Evolutionary conservation across 2,797 vertebrate genomes (phyloP).

Genomic region (Botia almorhae): DNA sequence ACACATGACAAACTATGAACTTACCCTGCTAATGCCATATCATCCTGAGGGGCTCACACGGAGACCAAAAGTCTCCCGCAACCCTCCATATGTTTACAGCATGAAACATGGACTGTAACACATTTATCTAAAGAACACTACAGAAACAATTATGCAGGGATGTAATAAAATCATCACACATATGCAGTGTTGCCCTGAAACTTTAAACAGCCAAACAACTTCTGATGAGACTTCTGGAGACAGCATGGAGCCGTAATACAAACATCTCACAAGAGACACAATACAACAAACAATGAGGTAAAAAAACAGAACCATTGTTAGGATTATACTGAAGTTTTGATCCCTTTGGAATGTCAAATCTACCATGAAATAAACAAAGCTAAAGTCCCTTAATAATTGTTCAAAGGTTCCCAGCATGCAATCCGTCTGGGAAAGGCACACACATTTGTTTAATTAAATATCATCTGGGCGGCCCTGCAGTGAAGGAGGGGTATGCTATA

Average conservation of each 20-base stretch:
- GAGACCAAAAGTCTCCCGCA: slow-evolving; percentile 2
- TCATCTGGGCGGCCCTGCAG: slow-evolving; percentile 35
- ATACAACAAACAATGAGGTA: slow-evolving; percentile 1
- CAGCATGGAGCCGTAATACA: slow-evolving; percentile 45
- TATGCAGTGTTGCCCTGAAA: background rate
- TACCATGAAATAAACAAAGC: slow-evolving; percentile 7
- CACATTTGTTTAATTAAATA: slow-evolving; percentile 34
- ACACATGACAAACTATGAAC: slow-evolving; percentile 13
- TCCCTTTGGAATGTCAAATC: slow-evolving; percentile 4
- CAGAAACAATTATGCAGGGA: background rate
- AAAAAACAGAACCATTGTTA: slow-evolving; percentile 16
- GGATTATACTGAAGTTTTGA: background rate
- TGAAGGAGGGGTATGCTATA: slow-evolving; percentile 29
- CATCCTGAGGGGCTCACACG: slow-evolving; percentile 3
- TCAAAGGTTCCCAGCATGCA: background rate
- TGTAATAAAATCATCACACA: background rate
- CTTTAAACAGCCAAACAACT: slow-evolving; percentile 7
- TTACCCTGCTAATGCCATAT: background rate
- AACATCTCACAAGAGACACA: slow-evolving; percentile 21
- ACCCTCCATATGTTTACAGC: slow-evolving; percentile 33
- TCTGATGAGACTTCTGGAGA: slow-evolving; percentile 32
- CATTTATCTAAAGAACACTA: slow-evolving; percentile 27
- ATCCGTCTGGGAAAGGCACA: slow-evolving; percentile 1
- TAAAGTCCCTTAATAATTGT: slow-evolving; percentile 14
- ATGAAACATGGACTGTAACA: slow-evolving; percentile 37